Evolutionary conservation across 2,888 invertebrate species (phyloP).

Genomic region (Psylliodes chrysocephalus): DNA sequence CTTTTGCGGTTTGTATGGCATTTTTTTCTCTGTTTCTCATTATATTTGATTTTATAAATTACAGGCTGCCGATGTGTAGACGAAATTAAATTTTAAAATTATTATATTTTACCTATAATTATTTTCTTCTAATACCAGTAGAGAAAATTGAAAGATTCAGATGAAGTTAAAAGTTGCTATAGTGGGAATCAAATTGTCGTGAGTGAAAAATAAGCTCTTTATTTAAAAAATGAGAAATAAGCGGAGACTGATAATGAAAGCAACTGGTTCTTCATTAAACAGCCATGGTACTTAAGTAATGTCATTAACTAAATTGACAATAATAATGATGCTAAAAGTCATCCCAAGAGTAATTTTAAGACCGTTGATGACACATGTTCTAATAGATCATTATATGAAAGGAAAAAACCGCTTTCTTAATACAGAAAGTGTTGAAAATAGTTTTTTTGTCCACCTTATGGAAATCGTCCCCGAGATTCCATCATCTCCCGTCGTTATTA

Average conservation of each 20-base stretch:
- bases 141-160: not conserved
- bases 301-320: slow-evolving; percentile 47
- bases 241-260: slow-evolving; percentile 35
- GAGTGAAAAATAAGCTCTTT: slow-evolving; percentile 25
- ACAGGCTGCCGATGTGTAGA: not conserved
- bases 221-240: slow-evolving; percentile 35
- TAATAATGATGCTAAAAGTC: slow-evolving; percentile 44
- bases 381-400: slow-evolving; percentile 38
- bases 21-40: not conserved
- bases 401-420: slow-evolving; percentile 40
- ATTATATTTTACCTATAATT: not conserved
- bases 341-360: slow-evolving; percentile 40
- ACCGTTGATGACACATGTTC: slow-evolving; percentile 44
- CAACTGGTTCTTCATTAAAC: slow-evolving; percentile 42
- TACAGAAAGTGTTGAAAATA: slow-evolving; percentile 32
- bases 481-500: slow-evolving; percentile 48
- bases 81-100: not conserved
- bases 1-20: not conserved
- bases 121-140: not conserved
- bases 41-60: not conserved
- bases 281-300: slow-evolving; percentile 42
- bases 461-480: slow-evolving; percentile 37
- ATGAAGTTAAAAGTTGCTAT: not conserved
- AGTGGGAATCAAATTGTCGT: slow-evolving; percentile 3
- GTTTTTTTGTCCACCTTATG: slow-evolving; percentile 48